phyloP scores from a whole-genome alignment of 2,113 vertebrate species.

The Neoarius graeffei region DNA sequence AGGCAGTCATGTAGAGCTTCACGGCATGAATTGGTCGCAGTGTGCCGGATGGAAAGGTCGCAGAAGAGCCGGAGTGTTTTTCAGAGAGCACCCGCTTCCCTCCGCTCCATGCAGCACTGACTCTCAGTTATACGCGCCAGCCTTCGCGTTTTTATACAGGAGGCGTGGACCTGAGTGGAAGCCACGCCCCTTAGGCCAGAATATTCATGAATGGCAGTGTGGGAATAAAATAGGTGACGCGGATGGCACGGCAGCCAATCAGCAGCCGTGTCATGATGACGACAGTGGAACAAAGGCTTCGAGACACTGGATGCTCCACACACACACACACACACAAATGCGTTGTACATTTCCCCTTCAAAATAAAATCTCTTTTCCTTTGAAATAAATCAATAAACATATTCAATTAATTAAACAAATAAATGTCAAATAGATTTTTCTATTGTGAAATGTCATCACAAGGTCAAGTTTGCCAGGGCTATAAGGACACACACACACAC shows the following conservation, averaged over 20 bases:
- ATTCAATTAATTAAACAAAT: too few relatives aligned
- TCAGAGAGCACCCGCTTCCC: neutral
- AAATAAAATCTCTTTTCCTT: neutral
- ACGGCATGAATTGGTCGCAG: neutral
- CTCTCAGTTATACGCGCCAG: neutral
- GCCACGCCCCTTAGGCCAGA: neutral
- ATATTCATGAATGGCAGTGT: constrained; percentile 41
- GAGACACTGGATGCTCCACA: neutral
- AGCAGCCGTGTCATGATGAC: constrained; percentile 19
- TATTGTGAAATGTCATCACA: neutral
- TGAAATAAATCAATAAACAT: neutral
- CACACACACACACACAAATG: neutral
- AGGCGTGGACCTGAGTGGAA: constrained; percentile 2
- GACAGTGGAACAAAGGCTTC: neutral
- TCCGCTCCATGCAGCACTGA: neutral
- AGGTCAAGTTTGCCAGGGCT: neutral
- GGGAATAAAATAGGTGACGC: neutral
- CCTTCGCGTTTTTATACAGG: neutral
- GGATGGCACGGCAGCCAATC: constrained; percentile 1
- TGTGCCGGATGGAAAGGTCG: neutral
- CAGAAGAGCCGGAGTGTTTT: neutral
- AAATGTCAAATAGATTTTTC: too few relatives aligned
- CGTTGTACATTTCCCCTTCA: neutral
- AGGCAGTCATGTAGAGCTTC: constrained; percentile 32
- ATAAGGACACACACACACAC: neutral